Evolutionary conservation across 2,888 invertebrate species (phyloP).

Genomic region (Pyrrhia umbra): DNA sequence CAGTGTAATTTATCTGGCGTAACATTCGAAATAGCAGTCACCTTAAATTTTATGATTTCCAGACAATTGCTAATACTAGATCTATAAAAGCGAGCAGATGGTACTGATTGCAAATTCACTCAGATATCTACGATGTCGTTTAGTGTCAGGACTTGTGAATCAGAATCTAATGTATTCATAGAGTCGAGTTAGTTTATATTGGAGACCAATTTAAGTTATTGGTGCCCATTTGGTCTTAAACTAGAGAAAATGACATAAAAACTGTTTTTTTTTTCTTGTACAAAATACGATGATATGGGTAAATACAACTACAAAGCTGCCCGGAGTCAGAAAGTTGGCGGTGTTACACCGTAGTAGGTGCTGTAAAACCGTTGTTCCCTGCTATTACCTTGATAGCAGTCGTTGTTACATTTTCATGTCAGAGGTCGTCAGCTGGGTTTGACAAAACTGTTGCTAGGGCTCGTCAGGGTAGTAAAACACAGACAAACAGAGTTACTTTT

Average conservation of each 20-base stretch:
- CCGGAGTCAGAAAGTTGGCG: too few relatives aligned
- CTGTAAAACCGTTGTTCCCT: too few relatives aligned
- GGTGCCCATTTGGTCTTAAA: neutral
- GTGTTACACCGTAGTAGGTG: too few relatives aligned
- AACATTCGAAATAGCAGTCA: conserved; percentile 30
- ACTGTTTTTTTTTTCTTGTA: neutral
- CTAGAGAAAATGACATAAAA: neutral
- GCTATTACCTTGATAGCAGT: too few relatives aligned
- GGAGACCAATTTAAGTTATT: conserved; percentile 6
- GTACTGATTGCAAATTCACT: conserved; percentile 20
- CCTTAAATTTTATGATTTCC: conserved; percentile 51
- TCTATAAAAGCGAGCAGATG: conserved; percentile 46
- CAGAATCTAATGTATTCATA: conserved; percentile 27
- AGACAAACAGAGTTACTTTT: too few relatives aligned
- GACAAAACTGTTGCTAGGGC: too few relatives aligned
- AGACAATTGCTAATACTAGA: conserved; percentile 41
- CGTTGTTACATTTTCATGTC: too few relatives aligned
- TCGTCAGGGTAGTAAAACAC: too few relatives aligned
- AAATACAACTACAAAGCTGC: too few relatives aligned
- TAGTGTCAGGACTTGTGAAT: conserved; percentile 12
- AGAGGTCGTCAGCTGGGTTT: too few relatives aligned
- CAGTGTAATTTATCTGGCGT: conserved; percentile 36
- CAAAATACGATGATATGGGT: too few relatives aligned
- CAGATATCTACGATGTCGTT: conserved; percentile 7
- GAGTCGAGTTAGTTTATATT: neutral